phyloP scores from a whole-genome alignment of 1,140 invertebrate species.

The Drosophila malerkotliana region DNA sequence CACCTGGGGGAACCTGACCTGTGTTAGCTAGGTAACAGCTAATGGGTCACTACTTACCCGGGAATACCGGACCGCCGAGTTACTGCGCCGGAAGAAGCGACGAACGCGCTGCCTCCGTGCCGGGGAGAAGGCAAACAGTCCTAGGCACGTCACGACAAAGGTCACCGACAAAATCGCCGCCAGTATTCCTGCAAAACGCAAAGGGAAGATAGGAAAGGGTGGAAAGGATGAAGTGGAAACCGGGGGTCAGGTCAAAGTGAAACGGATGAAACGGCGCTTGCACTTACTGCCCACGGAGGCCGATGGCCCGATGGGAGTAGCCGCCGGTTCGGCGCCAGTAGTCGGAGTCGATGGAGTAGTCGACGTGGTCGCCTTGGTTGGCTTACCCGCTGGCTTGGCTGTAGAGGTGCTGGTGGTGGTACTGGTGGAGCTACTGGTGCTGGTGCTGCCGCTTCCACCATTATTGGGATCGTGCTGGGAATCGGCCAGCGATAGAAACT shows the following conservation, averaged over 20 bases:
- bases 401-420: constrained; percentile 12
- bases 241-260: constrained; percentile 7
- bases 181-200: constrained; percentile 63
- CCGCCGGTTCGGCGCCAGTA: constrained; percentile 33
- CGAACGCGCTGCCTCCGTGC: constrained; percentile 69
- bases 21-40: background rate
- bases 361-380: constrained; percentile 44
- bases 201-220: background rate
- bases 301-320: constrained; percentile 64
- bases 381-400: constrained; percentile 55
- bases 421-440: background rate
- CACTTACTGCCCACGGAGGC: constrained; percentile 81
- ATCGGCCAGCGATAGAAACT: constrained; percentile 64
- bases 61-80: constrained; percentile 72
- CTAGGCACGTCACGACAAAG: constrained; percentile 70
- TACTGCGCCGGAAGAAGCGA: constrained; percentile 69
- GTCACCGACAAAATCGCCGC: constrained; percentile 72
- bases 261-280: constrained; percentile 23
- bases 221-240: background rate
- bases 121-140: constrained; percentile 76
- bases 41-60: constrained; percentile 46
- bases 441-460: constrained; percentile 6
- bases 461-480: constrained; percentile 26
- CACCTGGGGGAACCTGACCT: constrained; percentile 47
- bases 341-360: constrained; percentile 27